Percentiles rank a stretch among this genome's conserved stretches.
Evolutionary conservation across 2,888 invertebrate genomes (phyloP).

Genomic region (Drosophila tanythrix): DNA sequence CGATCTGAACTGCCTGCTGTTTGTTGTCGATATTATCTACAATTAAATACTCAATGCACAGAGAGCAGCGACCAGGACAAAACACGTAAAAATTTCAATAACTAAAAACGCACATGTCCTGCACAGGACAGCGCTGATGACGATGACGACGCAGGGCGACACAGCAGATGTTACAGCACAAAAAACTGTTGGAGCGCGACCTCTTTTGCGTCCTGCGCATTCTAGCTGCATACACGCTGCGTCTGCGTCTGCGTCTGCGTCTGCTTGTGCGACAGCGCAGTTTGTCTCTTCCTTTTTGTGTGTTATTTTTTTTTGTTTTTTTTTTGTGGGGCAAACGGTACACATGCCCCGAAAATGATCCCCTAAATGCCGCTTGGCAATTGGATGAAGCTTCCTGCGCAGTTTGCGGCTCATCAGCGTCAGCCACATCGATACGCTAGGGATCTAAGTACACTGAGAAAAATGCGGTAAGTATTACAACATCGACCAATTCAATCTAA

Average conservation of each 20-base stretch:
- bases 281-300: slow-evolving; percentile 23
- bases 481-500: background rate
- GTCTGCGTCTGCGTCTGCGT: slow-evolving; percentile 25
- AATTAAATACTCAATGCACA: slow-evolving; percentile 82
- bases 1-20: slow-evolving; percentile 42
- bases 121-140: slow-evolving; percentile 21
- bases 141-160: slow-evolving; percentile 11
- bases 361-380: slow-evolving; percentile 78
- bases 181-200: slow-evolving; percentile 76
- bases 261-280: slow-evolving; percentile 16
- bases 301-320: slow-evolving; percentile 2
- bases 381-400: slow-evolving; percentile 72
- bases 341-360: slow-evolving; percentile 77
- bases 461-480: background rate
- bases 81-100: slow-evolving; percentile 81
- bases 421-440: slow-evolving; percentile 41
- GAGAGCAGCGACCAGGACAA: slow-evolving; percentile 62
- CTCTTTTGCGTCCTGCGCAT: slow-evolving; percentile 45
- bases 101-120: slow-evolving; percentile 81
- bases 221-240: slow-evolving; percentile 58
- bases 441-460: slow-evolving; percentile 29
- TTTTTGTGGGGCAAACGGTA: slow-evolving; percentile 49
- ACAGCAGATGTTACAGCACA: slow-evolving; percentile 54
- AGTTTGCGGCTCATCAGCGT: slow-evolving; percentile 80
- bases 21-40: slow-evolving; percentile 80